phyloP scores from a whole-genome alignment of 2,113 vertebrate genomes.

The Lepidothrix coronata region DNA sequence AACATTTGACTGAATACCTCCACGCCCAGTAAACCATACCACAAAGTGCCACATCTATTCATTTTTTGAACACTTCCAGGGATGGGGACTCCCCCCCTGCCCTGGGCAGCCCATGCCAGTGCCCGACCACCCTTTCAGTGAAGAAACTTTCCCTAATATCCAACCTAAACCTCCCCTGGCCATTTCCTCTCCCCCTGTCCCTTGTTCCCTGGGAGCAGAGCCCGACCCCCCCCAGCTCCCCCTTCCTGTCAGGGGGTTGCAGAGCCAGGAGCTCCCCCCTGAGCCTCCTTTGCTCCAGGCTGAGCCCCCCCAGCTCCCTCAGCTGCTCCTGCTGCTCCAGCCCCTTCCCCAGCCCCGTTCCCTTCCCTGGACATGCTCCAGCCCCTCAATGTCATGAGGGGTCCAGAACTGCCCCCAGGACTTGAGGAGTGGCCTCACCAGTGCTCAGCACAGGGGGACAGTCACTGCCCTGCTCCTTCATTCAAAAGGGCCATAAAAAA shows the following conservation, averaged over 20 bases:
- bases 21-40: neutral
- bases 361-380: neutral
- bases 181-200: rapidly evolving
- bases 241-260: neutral
- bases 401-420: neutral
- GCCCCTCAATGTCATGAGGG: neutral
- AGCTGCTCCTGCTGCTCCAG: neutral
- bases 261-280: neutral
- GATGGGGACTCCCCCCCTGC: neutral
- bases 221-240: rapidly evolving
- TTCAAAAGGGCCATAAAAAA: neutral
- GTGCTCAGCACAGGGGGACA: neutral
- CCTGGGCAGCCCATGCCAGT: neutral
- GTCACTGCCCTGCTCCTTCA: neutral
- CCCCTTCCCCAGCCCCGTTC: rapidly evolving
- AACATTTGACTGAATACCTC: neutral
- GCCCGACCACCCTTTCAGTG: neutral
- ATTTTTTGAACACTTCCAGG: neutral
- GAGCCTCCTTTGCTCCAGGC: neutral
- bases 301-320: neutral
- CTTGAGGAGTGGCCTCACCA: neutral
- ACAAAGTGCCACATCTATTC: neutral
- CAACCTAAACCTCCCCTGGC: neutral
- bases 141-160: neutral
- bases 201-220: neutral